Conservation (phyloP, 2,113 vertebrate genomes). For the Pangasianodon hypophthalmus region DNA sequence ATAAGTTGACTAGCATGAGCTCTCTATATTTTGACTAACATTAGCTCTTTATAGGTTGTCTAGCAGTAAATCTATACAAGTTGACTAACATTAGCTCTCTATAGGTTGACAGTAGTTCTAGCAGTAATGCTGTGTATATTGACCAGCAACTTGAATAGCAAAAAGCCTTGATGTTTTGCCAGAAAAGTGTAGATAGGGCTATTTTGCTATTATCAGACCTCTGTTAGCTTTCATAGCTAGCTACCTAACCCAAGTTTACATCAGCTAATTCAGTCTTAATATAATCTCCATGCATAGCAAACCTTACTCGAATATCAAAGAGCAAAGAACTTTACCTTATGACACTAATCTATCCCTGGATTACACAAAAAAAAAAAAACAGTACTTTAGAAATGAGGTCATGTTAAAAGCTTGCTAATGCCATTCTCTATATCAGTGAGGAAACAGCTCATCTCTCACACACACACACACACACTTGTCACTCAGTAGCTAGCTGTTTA, state of each 20-base stretch:
- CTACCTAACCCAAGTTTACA: background rate
- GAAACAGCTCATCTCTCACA: background rate
- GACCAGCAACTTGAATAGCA: background rate
- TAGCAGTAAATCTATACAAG: too few species aligned
- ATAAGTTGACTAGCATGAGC: background rate
- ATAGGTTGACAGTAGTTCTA: too few species aligned
- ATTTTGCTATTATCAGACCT: background rate
- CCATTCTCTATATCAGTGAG: background rate
- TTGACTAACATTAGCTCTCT: background rate
- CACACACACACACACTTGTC: background rate
- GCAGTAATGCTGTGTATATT: background rate
- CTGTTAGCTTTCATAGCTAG: background rate
- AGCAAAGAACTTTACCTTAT: background rate
- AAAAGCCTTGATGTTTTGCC: background rate
- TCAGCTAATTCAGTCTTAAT: background rate
- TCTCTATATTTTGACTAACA: background rate
- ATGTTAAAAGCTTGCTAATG: background rate
- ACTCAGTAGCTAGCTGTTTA: constrained; percentile 12
- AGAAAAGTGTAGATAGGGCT: background rate
- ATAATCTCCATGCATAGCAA: background rate
- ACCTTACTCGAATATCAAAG: background rate
- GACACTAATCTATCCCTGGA: background rate
- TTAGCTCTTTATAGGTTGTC: background rate
- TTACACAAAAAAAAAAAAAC: background rate
- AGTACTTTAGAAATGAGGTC: background rate